phyloP scores from a whole-genome alignment of 2,113 vertebrate genomes.

The Mugil cephalus region DNA sequence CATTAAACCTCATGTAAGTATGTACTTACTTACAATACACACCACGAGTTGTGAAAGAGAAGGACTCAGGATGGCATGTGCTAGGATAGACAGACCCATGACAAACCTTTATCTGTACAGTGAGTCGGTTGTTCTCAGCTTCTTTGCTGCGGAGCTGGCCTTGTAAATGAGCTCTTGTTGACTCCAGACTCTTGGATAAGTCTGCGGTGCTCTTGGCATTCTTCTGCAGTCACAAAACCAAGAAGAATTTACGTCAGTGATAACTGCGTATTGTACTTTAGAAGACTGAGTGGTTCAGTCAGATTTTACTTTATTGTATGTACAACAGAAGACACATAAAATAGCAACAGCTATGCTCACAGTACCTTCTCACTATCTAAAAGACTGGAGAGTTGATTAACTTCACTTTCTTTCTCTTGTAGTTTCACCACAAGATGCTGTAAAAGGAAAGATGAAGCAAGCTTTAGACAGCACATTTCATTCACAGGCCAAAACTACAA shows the following conservation, averaged over 20 bases:
- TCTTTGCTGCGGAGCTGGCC: slow-evolving; percentile 89
- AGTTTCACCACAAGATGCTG: slow-evolving; percentile 89
- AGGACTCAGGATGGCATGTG: background rate
- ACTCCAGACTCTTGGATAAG: slow-evolving; percentile 88
- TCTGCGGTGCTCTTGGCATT: slow-evolving; percentile 85
- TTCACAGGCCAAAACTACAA: background rate
- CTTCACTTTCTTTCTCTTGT: slow-evolving; percentile 88
- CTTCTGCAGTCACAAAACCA: slow-evolving; percentile 77
- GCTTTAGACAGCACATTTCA: background rate
- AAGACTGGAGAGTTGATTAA: slow-evolving; percentile 81
- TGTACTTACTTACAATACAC: background rate
- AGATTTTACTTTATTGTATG: background rate
- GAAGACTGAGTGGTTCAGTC: background rate
- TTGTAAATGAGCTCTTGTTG: slow-evolving; percentile 88
- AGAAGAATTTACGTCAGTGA: background rate
- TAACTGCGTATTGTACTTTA: background rate
- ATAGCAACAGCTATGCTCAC: background rate
- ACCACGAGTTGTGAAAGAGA: background rate
- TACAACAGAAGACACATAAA: background rate
- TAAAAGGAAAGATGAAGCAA: slow-evolving; percentile 8
- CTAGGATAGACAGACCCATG: background rate
- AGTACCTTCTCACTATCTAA: slow-evolving; percentile 91
- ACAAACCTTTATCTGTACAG: slow-evolving; percentile 88
- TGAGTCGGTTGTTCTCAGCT: slow-evolving; percentile 89
- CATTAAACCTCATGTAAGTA: background rate